Percentiles rank a stretch among this genome's conserved stretches.
Conservation (phyloP, 2,797 vertebrate genomes). For the Echeneis naucrates region DNA sequence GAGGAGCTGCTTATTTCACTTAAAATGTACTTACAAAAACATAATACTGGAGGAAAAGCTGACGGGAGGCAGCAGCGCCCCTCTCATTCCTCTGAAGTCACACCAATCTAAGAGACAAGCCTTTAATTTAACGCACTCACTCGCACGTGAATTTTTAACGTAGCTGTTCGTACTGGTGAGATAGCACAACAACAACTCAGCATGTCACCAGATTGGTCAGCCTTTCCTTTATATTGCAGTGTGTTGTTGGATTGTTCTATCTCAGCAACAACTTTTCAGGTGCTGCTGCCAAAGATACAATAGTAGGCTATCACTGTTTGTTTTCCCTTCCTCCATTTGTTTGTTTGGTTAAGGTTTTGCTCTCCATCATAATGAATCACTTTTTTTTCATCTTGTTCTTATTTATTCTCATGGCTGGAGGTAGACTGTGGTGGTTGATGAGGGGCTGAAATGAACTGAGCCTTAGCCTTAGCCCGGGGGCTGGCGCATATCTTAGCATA, state of each 20-base stretch:
- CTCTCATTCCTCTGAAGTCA: slow-evolving; percentile 20
- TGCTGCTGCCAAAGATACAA: slow-evolving; percentile 63
- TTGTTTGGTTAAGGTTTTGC: slow-evolving; percentile 85
- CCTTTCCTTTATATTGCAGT: slow-evolving; percentile 20
- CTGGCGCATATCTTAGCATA: slow-evolving; percentile 87
- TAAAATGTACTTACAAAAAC: slow-evolving; percentile 61
- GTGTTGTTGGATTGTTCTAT: slow-evolving; percentile 39
- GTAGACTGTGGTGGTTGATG: slow-evolving; percentile 85
- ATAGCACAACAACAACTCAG: slow-evolving; percentile 26
- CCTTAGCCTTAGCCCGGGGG: slow-evolving; percentile 82
- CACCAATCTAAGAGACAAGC: slow-evolving; percentile 11
- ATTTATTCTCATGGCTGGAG: slow-evolving; percentile 84
- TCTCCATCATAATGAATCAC: slow-evolving; percentile 85
- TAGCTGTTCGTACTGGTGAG: background rate
- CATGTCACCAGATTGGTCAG: slow-evolving; percentile 11
- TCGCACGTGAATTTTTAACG: slow-evolving; percentile 21
- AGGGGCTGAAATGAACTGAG: slow-evolving; percentile 87
- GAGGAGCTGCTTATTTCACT: slow-evolving; percentile 56
- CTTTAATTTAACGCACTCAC: slow-evolving; percentile 16
- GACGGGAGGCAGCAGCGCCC: slow-evolving; percentile 27
- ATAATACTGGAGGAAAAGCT: slow-evolving; percentile 33
- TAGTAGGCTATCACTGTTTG: slow-evolving; percentile 69
- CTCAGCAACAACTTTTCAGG: slow-evolving; percentile 57
- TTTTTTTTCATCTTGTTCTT: slow-evolving; percentile 81
- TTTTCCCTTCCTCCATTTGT: slow-evolving; percentile 77